These are phyloP conservation scores for Maconellicoccus hirsutus DNA, from an alignment of 1,140 invertebrate genomes.

Conservation along the genomic window DNA sequence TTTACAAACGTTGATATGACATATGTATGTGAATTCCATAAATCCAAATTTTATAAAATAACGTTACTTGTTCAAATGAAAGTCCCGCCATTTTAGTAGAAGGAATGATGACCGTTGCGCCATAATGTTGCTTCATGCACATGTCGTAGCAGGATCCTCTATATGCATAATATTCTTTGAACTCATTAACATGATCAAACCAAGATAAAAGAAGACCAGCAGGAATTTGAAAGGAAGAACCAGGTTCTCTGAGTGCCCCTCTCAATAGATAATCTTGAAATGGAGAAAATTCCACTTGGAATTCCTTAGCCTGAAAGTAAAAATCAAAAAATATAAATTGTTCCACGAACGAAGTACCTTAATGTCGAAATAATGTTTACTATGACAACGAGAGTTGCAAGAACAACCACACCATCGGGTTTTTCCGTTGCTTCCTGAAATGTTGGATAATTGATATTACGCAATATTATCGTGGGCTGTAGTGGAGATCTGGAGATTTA, in stretches of 20 bases:
- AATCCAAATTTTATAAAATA: no score
- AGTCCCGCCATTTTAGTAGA: no score
- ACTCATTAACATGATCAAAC: neutral
- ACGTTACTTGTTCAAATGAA: no score
- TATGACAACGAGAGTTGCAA: neutral
- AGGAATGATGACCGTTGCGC: neutral
- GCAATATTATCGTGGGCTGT: neutral
- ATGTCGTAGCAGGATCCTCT: neutral
- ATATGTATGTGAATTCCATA: no score
- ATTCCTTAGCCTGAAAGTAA: no score
- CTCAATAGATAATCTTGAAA: no score
- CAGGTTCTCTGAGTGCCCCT: neutral
- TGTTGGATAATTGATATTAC: neutral
- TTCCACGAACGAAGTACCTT: no score
- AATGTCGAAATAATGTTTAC: no score
- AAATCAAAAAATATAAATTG: no score
- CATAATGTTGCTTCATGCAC: neutral
- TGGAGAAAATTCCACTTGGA: no score
- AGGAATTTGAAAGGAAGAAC: neutral
- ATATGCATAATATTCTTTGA: neutral
- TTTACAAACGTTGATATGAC: no score
- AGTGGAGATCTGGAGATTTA: neutral
- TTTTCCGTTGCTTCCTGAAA: neutral
- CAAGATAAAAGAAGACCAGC: neutral
- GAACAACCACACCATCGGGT: neutral